Percentiles rank a stretch among this genome's conserved stretches.
phyloP scores from a whole-genome alignment of 2,113 vertebrate genomes.

The Ornithorhynchus anatinus region DNA sequence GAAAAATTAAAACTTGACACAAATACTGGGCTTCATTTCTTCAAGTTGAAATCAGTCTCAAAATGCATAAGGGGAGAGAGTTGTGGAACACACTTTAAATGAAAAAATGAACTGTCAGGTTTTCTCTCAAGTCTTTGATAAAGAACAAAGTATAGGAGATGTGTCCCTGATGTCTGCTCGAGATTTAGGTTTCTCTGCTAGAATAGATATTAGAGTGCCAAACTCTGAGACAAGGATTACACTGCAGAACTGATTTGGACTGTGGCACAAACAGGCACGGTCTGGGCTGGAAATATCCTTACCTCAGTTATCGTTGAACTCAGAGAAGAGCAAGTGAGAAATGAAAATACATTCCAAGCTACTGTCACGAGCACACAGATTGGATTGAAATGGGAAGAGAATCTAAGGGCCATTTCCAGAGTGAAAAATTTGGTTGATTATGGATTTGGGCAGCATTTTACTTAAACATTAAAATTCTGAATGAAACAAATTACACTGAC shows the following conservation, averaged over 20 bases:
- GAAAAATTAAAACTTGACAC: too few species aligned
- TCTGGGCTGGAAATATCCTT: neutral
- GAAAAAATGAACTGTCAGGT: conserved; percentile 26
- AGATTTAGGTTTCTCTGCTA: neutral
- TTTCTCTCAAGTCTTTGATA: conserved; percentile 34
- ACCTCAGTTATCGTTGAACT: conserved; percentile 31
- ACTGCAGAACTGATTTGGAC: conserved; percentile 28
- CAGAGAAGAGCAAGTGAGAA: conserved; percentile 42
- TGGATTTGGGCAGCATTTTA: conserved; percentile 80
- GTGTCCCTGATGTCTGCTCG: conserved; percentile 17
- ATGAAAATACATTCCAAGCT: conserved; percentile 55
- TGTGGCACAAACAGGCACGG: neutral
- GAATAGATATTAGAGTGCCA: conserved; percentile 34
- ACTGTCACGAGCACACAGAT: conserved; percentile 45
- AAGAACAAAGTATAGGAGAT: neutral
- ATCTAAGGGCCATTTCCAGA: conserved; percentile 66
- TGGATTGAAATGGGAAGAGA: conserved; percentile 58
- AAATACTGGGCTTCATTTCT: too few species aligned
- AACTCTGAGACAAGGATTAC: conserved; percentile 31
- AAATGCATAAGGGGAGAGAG: too few species aligned
- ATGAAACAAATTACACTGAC: conserved; percentile 77
- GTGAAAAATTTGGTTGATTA: conserved; percentile 73
- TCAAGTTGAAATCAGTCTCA: too few species aligned
- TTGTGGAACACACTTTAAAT: too few species aligned
- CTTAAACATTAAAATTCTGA: conserved; percentile 78